A percentile compares a stretch with the other conserved stretches of the same genome.
phyloP scores from a whole-genome alignment of 2,888 invertebrate species.

The Ommatoiulus sabulosus region DNA sequence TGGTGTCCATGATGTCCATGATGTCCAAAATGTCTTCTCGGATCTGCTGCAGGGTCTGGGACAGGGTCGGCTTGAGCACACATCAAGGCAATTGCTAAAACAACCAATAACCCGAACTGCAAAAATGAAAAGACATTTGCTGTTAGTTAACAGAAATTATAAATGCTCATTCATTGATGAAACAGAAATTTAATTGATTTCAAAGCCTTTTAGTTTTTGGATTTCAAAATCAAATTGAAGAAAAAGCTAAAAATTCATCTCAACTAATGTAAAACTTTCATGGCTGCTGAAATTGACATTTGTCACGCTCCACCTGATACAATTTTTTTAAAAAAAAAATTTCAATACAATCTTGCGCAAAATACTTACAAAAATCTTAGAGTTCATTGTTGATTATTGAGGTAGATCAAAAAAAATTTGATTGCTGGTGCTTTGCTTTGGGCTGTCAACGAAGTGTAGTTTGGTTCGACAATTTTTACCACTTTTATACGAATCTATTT shows the following conservation, averaged over 20 bases:
- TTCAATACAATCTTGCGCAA: not conserved
- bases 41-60: not conserved
- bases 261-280: too few relatives aligned
- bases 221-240: too few relatives aligned
- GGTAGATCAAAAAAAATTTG: not conserved
- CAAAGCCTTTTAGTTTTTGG: too few relatives aligned
- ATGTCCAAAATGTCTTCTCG: not conserved
- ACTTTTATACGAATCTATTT: not conserved
- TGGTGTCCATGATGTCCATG: not conserved
- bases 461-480: not conserved
- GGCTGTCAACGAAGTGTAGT: not conserved
- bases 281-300: too few relatives aligned
- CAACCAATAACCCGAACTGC: not conserved
- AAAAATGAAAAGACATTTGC: not conserved
- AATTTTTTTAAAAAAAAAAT: too few relatives aligned
- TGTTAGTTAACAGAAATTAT: not conserved
- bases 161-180: too few relatives aligned
- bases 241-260: too few relatives aligned
- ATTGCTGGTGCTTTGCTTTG: not conserved
- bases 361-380: constrained; percentile 1
- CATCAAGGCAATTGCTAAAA: not conserved
- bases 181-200: too few relatives aligned
- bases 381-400: not conserved
- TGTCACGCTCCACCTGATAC: too few relatives aligned
- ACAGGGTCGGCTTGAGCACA: not conserved